Conservation (phyloP, 2,797 vertebrate species). For the Enteromius afrohamiltoni region DNA sequence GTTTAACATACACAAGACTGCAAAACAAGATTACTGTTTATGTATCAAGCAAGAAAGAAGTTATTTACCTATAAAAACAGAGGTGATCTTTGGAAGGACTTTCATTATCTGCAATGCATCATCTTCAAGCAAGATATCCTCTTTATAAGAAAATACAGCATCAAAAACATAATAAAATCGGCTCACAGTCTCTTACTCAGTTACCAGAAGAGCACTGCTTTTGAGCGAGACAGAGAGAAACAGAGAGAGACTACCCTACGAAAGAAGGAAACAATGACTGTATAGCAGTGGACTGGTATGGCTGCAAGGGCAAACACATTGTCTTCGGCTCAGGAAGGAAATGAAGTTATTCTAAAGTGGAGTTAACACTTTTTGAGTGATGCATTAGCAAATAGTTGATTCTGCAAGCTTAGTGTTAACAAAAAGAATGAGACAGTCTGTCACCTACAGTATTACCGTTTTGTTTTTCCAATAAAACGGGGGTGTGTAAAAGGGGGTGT, state of each 20-base stretch:
- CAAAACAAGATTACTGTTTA: neutral
- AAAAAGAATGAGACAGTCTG: neutral
- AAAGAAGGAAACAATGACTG: neutral
- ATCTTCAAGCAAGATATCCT: neutral
- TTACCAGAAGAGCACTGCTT: neutral
- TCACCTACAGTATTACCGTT: neutral
- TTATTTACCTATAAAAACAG: constrained; percentile 42
- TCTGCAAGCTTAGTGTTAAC: neutral
- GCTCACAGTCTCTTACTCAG: neutral
- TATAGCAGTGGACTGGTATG: neutral
- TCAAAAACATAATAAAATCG: neutral
- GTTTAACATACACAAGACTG: neutral
- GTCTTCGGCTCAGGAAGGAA: neutral
- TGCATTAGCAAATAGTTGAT: no score
- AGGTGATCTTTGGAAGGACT: constrained; percentile 20
- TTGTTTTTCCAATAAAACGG: neutral
- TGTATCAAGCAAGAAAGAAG: neutral
- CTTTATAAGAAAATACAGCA: neutral
- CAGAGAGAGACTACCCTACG: neutral
- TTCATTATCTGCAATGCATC: neutral
- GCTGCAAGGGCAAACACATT: neutral
- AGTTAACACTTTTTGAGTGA: neutral
- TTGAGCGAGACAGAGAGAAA: neutral
- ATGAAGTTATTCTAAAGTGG: neutral
- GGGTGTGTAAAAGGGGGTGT: neutral